These are phyloP conservation scores for Petrocephalus microphthalmus DNA, from an alignment of 2,113 vertebrate species.

Conservation along the genomic window DNA sequence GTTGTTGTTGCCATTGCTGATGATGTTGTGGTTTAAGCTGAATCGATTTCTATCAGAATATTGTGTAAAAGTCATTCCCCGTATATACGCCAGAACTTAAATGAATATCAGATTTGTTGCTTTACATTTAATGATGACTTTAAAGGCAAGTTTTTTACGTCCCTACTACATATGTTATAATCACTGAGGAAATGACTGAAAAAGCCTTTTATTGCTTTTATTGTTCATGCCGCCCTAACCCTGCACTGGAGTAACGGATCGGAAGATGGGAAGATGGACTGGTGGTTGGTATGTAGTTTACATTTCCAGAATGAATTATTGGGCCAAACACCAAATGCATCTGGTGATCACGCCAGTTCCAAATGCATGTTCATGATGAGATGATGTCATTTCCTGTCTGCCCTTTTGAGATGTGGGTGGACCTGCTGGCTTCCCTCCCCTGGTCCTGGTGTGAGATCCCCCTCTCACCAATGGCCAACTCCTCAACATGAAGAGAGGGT, in stretches of 20 bases:
- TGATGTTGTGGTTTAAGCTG: not conserved
- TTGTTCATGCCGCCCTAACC: not conserved
- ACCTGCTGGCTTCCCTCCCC: not conserved
- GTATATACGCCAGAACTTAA: not conserved
- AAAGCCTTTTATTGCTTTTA: not conserved
- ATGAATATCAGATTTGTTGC: not conserved
- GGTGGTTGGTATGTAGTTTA: not conserved
- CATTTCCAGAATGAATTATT: not conserved
- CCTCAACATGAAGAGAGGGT: not conserved
- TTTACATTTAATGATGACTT: not conserved
- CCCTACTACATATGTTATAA: not conserved
- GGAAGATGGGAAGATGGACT: not conserved
- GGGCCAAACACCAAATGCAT: not conserved
- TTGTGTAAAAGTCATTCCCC: not conserved
- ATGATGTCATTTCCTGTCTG: not conserved
- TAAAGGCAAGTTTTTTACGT: not conserved
- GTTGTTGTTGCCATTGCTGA: not conserved
- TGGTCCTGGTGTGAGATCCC: not conserved
- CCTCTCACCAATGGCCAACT: not conserved
- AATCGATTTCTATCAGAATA: not conserved
- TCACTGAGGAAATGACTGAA: not conserved
- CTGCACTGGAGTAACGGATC: not conserved
- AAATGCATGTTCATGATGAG: not conserved
- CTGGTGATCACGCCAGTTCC: not conserved
- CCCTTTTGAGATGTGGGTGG: not conserved